phyloP scores from a whole-genome alignment of 2,797 vertebrate genomes.

The Hyperoplus lanceolatus region DNA sequence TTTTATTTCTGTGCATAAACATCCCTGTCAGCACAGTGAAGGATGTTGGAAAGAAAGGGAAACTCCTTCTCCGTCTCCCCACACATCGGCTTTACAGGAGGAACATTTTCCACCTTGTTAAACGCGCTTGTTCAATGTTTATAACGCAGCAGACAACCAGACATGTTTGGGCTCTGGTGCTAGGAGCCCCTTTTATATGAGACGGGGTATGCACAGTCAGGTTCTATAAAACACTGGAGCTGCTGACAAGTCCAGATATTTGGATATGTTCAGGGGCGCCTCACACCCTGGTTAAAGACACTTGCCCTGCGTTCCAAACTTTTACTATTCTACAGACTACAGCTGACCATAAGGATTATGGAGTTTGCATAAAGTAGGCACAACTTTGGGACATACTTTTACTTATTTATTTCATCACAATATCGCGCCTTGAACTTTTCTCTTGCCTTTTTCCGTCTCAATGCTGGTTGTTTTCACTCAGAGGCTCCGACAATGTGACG shows the following conservation, averaged over 20 bases:
- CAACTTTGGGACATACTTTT: too few species aligned
- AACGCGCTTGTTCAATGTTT: slow-evolving; percentile 52
- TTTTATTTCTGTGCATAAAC: slow-evolving; percentile 29
- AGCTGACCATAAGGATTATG: too few species aligned
- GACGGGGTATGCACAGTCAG: slow-evolving; percentile 61
- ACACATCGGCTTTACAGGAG: slow-evolving; percentile 34
- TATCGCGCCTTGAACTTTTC: too few species aligned
- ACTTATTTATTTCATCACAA: too few species aligned
- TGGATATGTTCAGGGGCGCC: slow-evolving; percentile 59
- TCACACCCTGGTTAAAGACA: too few species aligned
- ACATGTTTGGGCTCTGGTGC: slow-evolving; percentile 40
- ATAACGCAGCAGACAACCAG: slow-evolving; percentile 53
- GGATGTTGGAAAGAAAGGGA: slow-evolving; percentile 12
- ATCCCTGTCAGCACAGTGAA: slow-evolving; percentile 9
- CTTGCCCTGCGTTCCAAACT: too few species aligned
- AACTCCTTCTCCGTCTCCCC: slow-evolving; percentile 22
- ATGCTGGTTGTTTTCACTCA: too few species aligned
- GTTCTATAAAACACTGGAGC: slow-evolving; percentile 54
- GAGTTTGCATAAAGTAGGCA: too few species aligned
- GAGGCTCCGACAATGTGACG: too few species aligned
- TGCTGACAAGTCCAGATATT: slow-evolving; percentile 64
- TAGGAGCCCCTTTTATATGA: slow-evolving; percentile 57
- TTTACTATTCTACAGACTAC: too few species aligned
- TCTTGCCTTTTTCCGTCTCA: too few species aligned
- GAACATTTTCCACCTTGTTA: slow-evolving; percentile 76